phyloP scores from a whole-genome alignment of 2,888 invertebrate species.

The Sicus ferrugineus region DNA sequence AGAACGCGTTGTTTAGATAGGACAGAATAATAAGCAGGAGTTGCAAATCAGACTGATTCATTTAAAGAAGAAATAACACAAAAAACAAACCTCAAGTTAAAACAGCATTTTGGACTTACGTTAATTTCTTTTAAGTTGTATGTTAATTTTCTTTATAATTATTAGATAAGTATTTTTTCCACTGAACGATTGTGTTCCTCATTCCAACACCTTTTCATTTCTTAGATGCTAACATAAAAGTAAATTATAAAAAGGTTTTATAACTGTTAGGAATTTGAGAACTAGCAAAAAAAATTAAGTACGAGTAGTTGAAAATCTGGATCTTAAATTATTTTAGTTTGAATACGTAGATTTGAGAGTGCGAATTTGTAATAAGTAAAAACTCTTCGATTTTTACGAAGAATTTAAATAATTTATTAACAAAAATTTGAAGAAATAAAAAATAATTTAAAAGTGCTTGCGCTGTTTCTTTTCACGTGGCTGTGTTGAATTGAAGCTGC shows the following conservation, averaged over 20 bases:
- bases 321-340: constrained; percentile 29
- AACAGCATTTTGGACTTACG: constrained; percentile 33
- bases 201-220: constrained; percentile 37
- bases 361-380: constrained; percentile 45
- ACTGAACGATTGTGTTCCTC: constrained; percentile 44
- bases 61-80: constrained; percentile 45
- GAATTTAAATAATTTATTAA: constrained; percentile 57
- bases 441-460: not conserved
- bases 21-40: constrained; percentile 8
- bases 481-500: too few species aligned
- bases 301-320: constrained; percentile 10
- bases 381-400: constrained; percentile 63
- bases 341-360: constrained; percentile 25
- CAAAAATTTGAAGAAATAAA: constrained; percentile 45
- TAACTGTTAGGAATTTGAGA: constrained; percentile 25
- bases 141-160: constrained; percentile 2
- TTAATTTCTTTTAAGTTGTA: constrained; percentile 39
- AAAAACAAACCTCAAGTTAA: constrained; percentile 35
- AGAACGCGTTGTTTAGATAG: constrained; percentile 13
- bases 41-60: constrained; percentile 56
- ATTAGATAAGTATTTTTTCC: constrained; percentile 36
- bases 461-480: too few species aligned
- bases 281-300: constrained; percentile 1
- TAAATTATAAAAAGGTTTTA: constrained; percentile 12
- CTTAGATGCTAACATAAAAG: constrained; percentile 12